These are phyloP conservation scores for Ptychochromis oligacanthus DNA, from an alignment of 2,113 vertebrate species.

Conservation along the genomic window DNA sequence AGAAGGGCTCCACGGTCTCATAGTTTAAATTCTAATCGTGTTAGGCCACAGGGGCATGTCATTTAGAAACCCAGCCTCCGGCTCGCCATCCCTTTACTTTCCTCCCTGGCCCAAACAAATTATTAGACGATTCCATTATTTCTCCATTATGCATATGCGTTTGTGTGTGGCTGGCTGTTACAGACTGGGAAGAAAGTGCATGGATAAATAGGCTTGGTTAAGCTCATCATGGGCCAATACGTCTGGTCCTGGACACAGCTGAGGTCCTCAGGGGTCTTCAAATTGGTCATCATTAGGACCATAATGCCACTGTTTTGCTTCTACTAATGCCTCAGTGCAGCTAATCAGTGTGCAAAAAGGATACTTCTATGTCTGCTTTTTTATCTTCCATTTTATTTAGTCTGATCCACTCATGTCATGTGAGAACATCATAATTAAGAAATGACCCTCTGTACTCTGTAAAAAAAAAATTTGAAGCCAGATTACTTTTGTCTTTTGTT, in stretches of 20 bases:
- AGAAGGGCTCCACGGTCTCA: constrained; percentile 62
- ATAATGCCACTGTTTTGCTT: constrained; percentile 73
- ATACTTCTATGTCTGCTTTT: constrained; percentile 18
- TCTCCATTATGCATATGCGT: constrained; percentile 84
- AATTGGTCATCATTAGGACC: constrained; percentile 80
- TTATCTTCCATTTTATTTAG: constrained; percentile 20
- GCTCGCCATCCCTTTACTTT: constrained; percentile 68
- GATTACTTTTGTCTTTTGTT: background rate
- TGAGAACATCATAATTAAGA: constrained; percentile 23
- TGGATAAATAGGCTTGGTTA: constrained; percentile 76
- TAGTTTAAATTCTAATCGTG: constrained; percentile 83
- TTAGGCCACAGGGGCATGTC: constrained; percentile 82
- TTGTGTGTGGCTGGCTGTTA: constrained; percentile 59
- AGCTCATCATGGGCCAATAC: constrained; percentile 81
- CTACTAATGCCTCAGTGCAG: constrained; percentile 61
- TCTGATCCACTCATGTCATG: background rate
- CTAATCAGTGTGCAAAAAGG: constrained; percentile 45
- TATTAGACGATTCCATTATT: constrained; percentile 84
- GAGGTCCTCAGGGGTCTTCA: constrained; percentile 72
- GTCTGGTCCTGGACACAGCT: constrained; percentile 76
- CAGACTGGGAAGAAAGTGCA: constrained; percentile 39
- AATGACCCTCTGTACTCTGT: constrained; percentile 9
- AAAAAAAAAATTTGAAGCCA: background rate
- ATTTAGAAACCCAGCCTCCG: constrained; percentile 67
- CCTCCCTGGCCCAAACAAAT: constrained; percentile 76